Evolutionary conservation across 1,140 invertebrate species (phyloP).

Genomic region (Drosophila seguyi): DNA sequence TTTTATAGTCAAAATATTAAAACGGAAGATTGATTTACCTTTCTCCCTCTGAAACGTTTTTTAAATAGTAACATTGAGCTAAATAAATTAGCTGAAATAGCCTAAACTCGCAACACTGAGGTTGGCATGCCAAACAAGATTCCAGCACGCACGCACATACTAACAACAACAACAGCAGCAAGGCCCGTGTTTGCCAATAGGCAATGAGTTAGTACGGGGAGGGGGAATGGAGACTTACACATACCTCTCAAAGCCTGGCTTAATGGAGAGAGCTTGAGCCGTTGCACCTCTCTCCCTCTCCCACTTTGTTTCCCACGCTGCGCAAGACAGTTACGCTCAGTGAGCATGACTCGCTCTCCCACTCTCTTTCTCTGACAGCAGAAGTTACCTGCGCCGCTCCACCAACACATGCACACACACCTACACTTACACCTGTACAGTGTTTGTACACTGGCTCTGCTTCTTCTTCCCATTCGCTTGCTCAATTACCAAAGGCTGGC

Average conservation of each 20-base stretch:
- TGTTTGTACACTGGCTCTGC: constrained; percentile 35
- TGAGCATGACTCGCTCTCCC: constrained; percentile 64
- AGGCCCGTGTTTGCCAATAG: constrained; percentile 61
- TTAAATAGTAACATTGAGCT: too few species aligned
- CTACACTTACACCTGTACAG: constrained; percentile 63
- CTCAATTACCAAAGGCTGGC: constrained; percentile 66
- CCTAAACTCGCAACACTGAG: neutral
- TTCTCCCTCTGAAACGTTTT: too few species aligned
- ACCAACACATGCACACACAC: constrained; percentile 40
- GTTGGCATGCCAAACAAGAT: constrained; percentile 66
- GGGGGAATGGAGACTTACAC: constrained; percentile 8
- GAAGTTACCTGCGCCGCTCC: constrained; percentile 74
- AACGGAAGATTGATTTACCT: too few species aligned
- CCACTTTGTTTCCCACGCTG: constrained; percentile 66
- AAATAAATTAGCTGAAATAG: too few species aligned
- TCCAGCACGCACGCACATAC: constrained; percentile 69
- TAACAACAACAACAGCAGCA: constrained; percentile 38
- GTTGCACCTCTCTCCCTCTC: neutral
- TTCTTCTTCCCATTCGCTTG: constrained; percentile 55
- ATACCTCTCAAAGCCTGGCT: constrained; percentile 28
- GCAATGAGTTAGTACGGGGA: constrained; percentile 23
- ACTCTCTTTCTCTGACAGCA: constrained; percentile 17
- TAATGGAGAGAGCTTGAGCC: constrained; percentile 6
- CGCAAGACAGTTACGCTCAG: constrained; percentile 73
- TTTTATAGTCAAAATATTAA: too few species aligned